Conservation (phyloP, 1,140 invertebrate species). For the Mycetomoellerius zeteki region DNA sequence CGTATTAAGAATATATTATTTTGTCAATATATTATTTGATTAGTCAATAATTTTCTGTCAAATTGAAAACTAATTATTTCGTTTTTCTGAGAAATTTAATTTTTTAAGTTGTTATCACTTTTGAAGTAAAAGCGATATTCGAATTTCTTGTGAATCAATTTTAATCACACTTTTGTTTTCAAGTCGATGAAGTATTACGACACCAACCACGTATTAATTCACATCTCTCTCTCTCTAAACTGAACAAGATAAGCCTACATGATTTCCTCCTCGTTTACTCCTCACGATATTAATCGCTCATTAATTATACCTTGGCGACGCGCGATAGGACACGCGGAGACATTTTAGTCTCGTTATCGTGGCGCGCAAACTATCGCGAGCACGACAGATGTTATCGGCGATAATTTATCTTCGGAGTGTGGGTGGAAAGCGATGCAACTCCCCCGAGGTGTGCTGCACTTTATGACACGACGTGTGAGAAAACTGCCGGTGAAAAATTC, state of each 20-base stretch:
- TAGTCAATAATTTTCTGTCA: too few relatives aligned
- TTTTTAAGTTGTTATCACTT: background rate
- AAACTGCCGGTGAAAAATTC: constrained; percentile 50
- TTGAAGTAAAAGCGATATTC: background rate
- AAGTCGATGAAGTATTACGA: background rate
- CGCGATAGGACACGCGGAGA: constrained; percentile 7
- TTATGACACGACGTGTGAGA: constrained; percentile 23
- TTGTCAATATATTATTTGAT: too few relatives aligned
- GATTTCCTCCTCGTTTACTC: constrained; percentile 3
- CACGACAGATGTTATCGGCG: constrained; percentile 41
- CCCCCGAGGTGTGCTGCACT: constrained; percentile 30
- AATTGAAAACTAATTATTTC: too few relatives aligned
- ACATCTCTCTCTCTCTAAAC: background rate
- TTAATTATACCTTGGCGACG: constrained; percentile 27
- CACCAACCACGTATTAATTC: background rate
- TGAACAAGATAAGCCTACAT: background rate
- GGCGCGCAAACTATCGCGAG: constrained; percentile 1
- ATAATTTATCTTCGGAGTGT: constrained; percentile 46
- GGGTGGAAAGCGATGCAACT: constrained; percentile 10
- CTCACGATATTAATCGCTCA: constrained; percentile 33
- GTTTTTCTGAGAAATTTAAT: too few relatives aligned
- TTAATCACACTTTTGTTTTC: background rate
- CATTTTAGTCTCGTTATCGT: constrained; percentile 25
- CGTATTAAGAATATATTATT: too few relatives aligned
- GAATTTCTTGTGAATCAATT: background rate